Conservation (phyloP, 1,140 invertebrate genomes). For the Hycleus phaleratus region DNA sequence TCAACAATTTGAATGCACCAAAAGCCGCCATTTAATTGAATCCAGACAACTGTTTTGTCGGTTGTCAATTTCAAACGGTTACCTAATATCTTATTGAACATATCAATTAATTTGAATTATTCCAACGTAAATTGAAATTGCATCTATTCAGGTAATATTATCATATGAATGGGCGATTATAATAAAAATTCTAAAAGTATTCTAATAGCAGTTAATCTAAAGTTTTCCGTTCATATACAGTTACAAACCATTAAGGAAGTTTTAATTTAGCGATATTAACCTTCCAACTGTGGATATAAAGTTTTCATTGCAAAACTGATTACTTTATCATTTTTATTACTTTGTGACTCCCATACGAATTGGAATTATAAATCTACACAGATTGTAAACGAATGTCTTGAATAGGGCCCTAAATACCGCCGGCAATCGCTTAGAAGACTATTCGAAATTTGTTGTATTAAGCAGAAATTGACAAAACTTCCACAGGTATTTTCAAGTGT, state of each 20-base stretch:
- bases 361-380: too few relatives aligned
- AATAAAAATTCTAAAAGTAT: too few relatives aligned
- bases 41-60: too few relatives aligned
- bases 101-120: too few relatives aligned
- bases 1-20: too few relatives aligned
- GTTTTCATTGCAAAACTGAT: conserved; percentile 18
- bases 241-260: conserved; percentile 19
- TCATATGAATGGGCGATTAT: too few relatives aligned
- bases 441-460: background rate
- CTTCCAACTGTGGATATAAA: conserved; percentile 16
- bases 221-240: conserved; percentile 13
- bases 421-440: background rate
- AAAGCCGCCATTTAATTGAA: too few relatives aligned
- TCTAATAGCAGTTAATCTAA: conserved; percentile 15
- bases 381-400: background rate
- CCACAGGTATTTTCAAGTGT: background rate
- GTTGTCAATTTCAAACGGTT: too few relatives aligned
- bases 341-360: background rate
- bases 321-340: conserved; percentile 28
- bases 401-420: background rate
- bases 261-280: conserved; percentile 20
- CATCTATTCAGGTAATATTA: too few relatives aligned
- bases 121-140: too few relatives aligned
- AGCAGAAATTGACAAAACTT: background rate
- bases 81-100: too few relatives aligned